Evolutionary conservation across 1,140 invertebrate genomes (phyloP), one percentile per base, ranked within the genome.

Genomic region (Pollicipes pollicipes): DNA sequence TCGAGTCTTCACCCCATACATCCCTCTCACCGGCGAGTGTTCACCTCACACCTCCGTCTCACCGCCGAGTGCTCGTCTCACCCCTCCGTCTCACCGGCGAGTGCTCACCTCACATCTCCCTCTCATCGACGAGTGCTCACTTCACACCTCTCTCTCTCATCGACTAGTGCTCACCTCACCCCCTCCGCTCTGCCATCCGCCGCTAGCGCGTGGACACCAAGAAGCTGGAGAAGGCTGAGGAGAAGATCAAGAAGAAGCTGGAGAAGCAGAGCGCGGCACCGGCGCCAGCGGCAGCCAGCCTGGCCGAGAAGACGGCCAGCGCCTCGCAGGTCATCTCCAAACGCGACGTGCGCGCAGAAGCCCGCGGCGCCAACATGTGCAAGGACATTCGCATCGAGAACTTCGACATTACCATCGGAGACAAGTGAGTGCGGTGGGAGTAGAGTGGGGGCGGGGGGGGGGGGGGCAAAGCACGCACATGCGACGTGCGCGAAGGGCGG

Each of bases 311-410:
- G 28, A 74, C 74, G 73, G 91, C 95, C 8, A 91, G 91, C 69
- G 94, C 93, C 13, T 94, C 91, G 74, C 95, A 98, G 82, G 90
- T 93, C 70, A 89, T 90, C 0, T 96, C 89, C 77, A 95, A 95
- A 81, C 95, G 94, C 78, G 95, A 95, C 77, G 89, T 84, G 75
- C 91, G 89, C 82, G 80, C 95, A 79, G 95, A 97, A 82, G 88
- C 88, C 8, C 83, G 83, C 31, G 89, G 90, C 35, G 87, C 84
- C 69, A 94, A 94, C 78, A 88, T 88, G 75, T 88, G 88, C 68
- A 89, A 90, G 79, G 96, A 99, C 79, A 96, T 99, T 77, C 88
- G 90, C 78, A 94, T 99, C 82, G 95, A 98, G 82, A 97, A 98
- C 81, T 97, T 99, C 82, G 97, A 99, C 83, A 88, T 99, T 73